Evolutionary conservation across 2,113 vertebrate species (phyloP).

Genomic region (Sceloporus tristichus): DNA sequence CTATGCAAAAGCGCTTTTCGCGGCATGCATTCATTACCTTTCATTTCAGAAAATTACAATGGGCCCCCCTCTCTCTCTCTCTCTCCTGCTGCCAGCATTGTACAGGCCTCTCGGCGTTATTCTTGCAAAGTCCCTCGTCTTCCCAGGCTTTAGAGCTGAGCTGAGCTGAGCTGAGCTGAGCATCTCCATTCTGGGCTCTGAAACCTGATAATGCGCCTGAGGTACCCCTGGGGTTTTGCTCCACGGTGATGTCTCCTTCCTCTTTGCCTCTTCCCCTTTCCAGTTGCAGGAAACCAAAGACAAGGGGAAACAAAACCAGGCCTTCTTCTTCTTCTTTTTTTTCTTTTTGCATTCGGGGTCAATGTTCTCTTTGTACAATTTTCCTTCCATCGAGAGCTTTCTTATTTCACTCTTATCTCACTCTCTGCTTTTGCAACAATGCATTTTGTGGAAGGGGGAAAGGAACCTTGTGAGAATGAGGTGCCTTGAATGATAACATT

Average conservation of each 20-base stretch:
- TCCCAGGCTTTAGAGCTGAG: neutral
- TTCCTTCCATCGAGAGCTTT: neutral
- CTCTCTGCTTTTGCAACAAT: too few species aligned
- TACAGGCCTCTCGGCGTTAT: neutral
- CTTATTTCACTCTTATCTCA: neutral
- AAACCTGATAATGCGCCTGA: constrained; percentile 8
- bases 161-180: neutral
- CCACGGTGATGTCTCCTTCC: neutral
- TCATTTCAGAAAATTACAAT: constrained; percentile 7
- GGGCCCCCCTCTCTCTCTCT: neutral
- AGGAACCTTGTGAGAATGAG: neutral
- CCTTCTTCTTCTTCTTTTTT: neutral
- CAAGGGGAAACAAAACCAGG: neutral
- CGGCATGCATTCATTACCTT: neutral
- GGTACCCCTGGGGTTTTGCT: constrained; percentile 3
- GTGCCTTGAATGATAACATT: neutral
- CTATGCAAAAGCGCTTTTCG: neutral
- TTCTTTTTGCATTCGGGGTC: neutral
- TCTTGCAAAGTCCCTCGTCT: neutral
- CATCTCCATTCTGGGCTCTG: neutral
- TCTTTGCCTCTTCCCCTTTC: neutral
- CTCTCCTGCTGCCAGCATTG: neutral
- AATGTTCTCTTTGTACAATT: too few species aligned
- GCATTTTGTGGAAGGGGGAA: neutral
- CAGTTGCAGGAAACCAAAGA: neutral